Evolutionary conservation across 2,113 vertebrate genomes (phyloP), one percentile per base, ranked within the genome.

Genomic region (Tinamus guttatus): DNA sequence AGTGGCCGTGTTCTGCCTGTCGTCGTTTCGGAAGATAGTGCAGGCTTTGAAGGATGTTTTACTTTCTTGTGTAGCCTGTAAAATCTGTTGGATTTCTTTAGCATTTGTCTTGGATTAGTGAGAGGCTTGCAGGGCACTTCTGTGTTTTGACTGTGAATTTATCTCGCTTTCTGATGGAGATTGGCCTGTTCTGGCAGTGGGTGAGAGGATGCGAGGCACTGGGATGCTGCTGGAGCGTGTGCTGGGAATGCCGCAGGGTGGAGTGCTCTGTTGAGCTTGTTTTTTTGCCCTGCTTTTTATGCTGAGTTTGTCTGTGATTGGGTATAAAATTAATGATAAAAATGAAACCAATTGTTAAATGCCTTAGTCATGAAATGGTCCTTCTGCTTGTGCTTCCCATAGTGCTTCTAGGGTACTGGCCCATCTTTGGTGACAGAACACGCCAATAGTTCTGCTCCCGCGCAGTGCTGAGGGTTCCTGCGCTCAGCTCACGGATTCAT

Each of bases 81-180:
- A 67, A 63, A 54, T 67, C 49, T 67, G 7, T 41, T 7, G 5
- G 51, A 45, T 51, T 89, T 95, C 70, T 59, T 63, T 60, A 47
- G 56, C 11, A 3, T 65, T 90, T 89, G 70, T 22, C 63, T 85
- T 79, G 70, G 34, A 62, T 89, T 86, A 59, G 56, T 28, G 80
- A 52, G 89, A 91, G 95, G 88, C 90, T 96, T 78, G 10, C 76
- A 64, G 80, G 40, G 38, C 1, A 1, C 51, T 81, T 63, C 54
- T 70, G 51, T 87, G 81, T 93, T 95, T 95, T 95, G 95, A 36
- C 91, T 94, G 77, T 84, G 84, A 47, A 54, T 79, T 97, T 96
- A 90, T 96, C 92, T 90, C 25, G 3, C 32, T 87, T 87, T 69
- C 43, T 58, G 36, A 41, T 25, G 5, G 49, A 81, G 49, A 74